phyloP scores from a whole-genome alignment of 2,888 invertebrate genomes.

The Sphaerophoria rueppellii region DNA sequence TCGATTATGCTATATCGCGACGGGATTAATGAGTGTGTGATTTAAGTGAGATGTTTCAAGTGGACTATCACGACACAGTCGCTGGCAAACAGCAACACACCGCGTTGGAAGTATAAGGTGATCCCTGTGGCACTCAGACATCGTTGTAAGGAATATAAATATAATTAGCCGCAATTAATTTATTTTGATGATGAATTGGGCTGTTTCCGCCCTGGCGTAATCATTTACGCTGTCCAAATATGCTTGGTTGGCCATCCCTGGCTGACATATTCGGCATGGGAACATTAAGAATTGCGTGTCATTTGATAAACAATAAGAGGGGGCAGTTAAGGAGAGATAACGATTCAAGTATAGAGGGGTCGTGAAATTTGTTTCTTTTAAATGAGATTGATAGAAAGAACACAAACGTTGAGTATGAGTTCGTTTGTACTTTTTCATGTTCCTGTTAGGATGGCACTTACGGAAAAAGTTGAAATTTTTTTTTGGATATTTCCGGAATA shows the following conservation, averaged over 20 bases:
- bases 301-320: constrained; percentile 7
- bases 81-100: background rate
- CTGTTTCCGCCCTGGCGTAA: constrained; percentile 59
- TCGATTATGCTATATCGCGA: constrained; percentile 53
- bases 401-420: background rate
- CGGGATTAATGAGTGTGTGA: constrained; percentile 67
- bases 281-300: constrained; percentile 50
- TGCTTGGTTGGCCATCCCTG: constrained; percentile 22
- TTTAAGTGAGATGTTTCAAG: constrained; percentile 67
- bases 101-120: constrained; percentile 22
- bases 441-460: no score
- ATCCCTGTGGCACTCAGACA: constrained; percentile 25
- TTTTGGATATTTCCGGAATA: no score
- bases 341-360: background rate
- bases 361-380: no score
- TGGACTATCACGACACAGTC: constrained; percentile 33
- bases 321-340: background rate
- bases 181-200: constrained; percentile 68
- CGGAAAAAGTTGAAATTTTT: no score
- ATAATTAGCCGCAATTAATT: constrained; percentile 68
- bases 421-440: no score
- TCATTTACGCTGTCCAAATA: constrained; percentile 33
- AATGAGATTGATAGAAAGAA: background rate
- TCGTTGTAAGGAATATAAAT: constrained; percentile 41
- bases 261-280: constrained; percentile 1